Evolutionary conservation across 2,113 vertebrate species (phyloP), one percentile per base, ranked within the genome.

Genomic region (Siniperca knerii): DNA sequence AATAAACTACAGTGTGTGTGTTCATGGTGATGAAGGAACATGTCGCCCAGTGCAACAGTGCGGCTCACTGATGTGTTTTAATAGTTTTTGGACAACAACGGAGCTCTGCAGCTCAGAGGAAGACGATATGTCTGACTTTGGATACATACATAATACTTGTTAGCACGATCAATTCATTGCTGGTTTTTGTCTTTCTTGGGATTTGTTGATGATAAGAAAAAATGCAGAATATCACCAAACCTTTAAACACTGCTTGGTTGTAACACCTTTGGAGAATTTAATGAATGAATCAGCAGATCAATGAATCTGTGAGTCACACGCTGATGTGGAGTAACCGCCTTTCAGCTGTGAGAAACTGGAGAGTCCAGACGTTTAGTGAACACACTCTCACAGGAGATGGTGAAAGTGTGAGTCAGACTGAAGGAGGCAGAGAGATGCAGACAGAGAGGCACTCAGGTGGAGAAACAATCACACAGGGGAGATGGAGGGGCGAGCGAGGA

Each of bases 221-320:
- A 33, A 5, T 5, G 9, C 4, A 6, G 3, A 60, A 44, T 3
- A 50, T 21, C 4, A 48, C 9, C 57, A 62, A n/a, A 40, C 33
- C 74, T 88, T 60, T 58, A 37, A 69, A 68, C 10, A 13, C 50
- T 4, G 35, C 42, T 58, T 2, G 57, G 82, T 82, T 75, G 84
- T 84, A 81, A 65, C 88, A 74, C 70, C 33, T 75, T 72, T 55
- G n/a, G 6, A 82, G 74, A 74, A 40, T 66, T 73, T 23, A 83
- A 74, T 84, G 86, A 91, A 90, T 91, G 90, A 91, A 87, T 81
- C 50, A 62, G 68, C 72, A 58, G 80, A 82, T 89, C 78, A 84
- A 73, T 80, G 81, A 85, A 42, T 60, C n/a, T 18, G 35, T 76
- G 77, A 77, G 81, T 84, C 87, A 82, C 77, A 50, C 50, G 16